Conservation (phyloP, 1,140 invertebrate genomes). For the Leptestheria dahalacensis region DNA sequence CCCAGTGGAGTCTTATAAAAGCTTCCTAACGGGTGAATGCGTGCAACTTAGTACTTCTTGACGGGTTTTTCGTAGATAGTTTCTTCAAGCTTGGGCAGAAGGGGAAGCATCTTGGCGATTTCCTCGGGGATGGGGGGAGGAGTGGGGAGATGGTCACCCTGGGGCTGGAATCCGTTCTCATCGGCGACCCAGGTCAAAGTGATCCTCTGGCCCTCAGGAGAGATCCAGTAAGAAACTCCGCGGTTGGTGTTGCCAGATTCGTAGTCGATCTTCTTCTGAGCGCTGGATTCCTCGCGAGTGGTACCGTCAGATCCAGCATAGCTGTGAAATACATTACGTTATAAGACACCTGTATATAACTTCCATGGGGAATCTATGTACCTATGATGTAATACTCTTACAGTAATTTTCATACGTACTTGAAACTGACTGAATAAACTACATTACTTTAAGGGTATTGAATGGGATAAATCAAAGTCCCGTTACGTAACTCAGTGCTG, state of each 20-base stretch:
- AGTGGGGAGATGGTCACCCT: constrained; percentile 21
- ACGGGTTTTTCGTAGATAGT: not conserved
- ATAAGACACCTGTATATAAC: not conserved
- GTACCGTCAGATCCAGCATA: constrained; percentile 9
- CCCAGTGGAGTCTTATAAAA: not conserved
- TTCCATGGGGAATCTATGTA: not conserved
- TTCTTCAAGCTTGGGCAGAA: not conserved
- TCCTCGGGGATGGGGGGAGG: constrained; percentile 17
- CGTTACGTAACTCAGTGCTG: not conserved
- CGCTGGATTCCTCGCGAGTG: constrained; percentile 9
- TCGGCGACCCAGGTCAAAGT: constrained; percentile 21
- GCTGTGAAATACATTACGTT: not conserved
- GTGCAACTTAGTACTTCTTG: not conserved
- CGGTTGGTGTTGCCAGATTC: constrained; percentile 18
- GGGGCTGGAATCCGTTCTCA: constrained; percentile 23
- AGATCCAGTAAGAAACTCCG: constrained; percentile 22
- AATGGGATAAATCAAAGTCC: not conserved
- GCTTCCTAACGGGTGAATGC: not conserved
- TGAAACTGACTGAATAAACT: not conserved
- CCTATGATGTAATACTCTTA: not conserved
- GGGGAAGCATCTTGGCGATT: not conserved
- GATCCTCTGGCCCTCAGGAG: constrained; percentile 20
- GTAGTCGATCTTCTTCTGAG: constrained; percentile 4
- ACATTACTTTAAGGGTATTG: not conserved
- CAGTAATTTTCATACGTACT: not conserved